These are phyloP conservation scores for Toxotes jaculatrix DNA, from an alignment of 2,113 vertebrate genomes.

Conservation along the genomic window DNA sequence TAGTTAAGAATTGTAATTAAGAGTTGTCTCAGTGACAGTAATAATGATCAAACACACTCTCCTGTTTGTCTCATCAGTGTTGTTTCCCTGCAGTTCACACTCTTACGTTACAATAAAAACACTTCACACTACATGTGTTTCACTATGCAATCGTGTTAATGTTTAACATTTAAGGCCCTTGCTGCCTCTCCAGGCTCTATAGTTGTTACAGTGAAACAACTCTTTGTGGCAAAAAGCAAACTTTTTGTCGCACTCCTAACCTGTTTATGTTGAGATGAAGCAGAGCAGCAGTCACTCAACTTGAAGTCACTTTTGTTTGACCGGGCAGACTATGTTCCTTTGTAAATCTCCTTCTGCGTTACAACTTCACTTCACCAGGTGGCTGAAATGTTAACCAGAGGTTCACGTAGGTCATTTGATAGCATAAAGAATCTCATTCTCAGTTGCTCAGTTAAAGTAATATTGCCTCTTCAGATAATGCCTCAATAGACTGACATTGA, in stretches of 20 bases:
- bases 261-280: background rate
- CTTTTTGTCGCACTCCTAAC: background rate
- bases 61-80: slow-evolving; percentile 9
- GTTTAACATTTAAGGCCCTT: slow-evolving; percentile 15
- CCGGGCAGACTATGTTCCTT: background rate
- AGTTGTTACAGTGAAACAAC: background rate
- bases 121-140: background rate
- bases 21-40: background rate
- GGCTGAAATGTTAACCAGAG: background rate
- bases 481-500: background rate
- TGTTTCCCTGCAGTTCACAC: background rate
- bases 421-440: background rate
- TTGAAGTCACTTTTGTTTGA: background rate
- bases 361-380: background rate
- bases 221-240: background rate
- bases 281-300: background rate
- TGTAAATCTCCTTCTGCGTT: background rate
- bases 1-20: background rate
- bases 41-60: background rate
- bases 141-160: slow-evolving; percentile 6
- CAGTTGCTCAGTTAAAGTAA: background rate
- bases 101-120: background rate
- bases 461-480: background rate
- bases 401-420: background rate
- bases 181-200: background rate